Evolutionary conservation across 2,797 vertebrate species (phyloP), one percentile per base, ranked within the genome.

Genomic region (Ptychobarbus kaznakovi): DNA sequence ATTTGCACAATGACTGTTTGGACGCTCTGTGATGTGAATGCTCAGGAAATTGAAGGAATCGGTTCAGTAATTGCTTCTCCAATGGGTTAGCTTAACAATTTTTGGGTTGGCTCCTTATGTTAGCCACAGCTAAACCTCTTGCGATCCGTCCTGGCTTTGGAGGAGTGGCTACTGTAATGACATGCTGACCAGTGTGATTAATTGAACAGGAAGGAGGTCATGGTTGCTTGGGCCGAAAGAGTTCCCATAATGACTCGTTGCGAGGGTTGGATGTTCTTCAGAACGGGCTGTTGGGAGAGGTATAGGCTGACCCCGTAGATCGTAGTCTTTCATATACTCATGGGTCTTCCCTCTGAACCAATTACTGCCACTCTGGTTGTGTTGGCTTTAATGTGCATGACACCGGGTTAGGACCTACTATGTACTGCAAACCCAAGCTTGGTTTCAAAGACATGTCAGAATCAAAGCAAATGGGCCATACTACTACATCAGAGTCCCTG

Each of bases 311-410:
- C 92, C 63, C 92, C 63, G 8, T 73, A 89, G 93, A 94, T 93
- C 92, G 91, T 1, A 82, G 89, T 91, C 87, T 70, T 88, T 88
- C 90, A 80, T 90, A 73, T 86, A 87, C 93, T 90, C 91, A 85
- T 46, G 90, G 89, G 91, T 87, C 92, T 92, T 91, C 90, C 86
- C 94, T 94, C 94, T 92, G 91, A 94, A 87, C 91, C 93, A 94
- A 92, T 93, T 93, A 91, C 84, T 88, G 90, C 81, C 81, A 12
- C 88, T 80, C 78, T 69, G 78, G 56, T 87, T 86, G 87, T 76
- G 79, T 79, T 46, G 86, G 85, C 44, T 86, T 91, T 85, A 82
- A 44, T 46, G 88, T 78, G 53, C 89, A 65, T 70, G 75, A 88
- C 85, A 74, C 82, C 46, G 78, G 87, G 88, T 89, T 84, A 86